phyloP scores from a whole-genome alignment of 2,888 invertebrate species.

The Epinotia ramella region DNA sequence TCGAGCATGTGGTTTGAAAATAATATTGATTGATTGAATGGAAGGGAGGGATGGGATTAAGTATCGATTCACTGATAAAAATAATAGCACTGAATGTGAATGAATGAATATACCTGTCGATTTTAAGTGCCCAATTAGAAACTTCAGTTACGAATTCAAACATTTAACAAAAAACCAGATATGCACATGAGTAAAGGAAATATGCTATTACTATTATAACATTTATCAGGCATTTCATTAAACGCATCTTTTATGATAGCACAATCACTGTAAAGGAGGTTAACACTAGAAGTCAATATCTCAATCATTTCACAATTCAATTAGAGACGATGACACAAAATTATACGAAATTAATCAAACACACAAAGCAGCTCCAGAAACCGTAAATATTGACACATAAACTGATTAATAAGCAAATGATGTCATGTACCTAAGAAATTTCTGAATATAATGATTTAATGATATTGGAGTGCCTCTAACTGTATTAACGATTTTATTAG shows the following conservation, averaged over 20 bases:
- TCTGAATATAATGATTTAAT: no score
- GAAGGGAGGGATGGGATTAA: background rate
- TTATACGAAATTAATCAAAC: constrained; percentile 22
- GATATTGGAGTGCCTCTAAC: constrained; percentile 26
- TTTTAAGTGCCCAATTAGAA: constrained; percentile 4
- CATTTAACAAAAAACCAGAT: constrained; percentile 1
- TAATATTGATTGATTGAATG: no score
- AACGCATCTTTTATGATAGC: constrained; percentile 8
- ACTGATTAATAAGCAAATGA: constrained; percentile 32
- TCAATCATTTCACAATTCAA: constrained; percentile 20
- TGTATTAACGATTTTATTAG: constrained; percentile 42
- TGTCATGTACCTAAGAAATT: constrained; percentile 28
- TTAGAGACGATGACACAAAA: constrained; percentile 40
- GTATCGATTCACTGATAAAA: background rate
- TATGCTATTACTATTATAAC: constrained; percentile 5
- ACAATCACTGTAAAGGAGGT: background rate
- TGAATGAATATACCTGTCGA: background rate
- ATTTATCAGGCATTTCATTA: constrained; percentile 17
- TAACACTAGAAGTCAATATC: background rate
- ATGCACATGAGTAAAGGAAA: constrained; percentile 14
- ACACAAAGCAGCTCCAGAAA: constrained; percentile 31
- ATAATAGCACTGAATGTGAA: no score
- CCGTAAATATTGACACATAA: constrained; percentile 42
- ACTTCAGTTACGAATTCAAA: constrained; percentile 2
- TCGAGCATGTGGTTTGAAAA: no score